Evolutionary conservation across 2,888 invertebrate species (phyloP), one percentile per base, ranked within the genome.

Genomic region (Syritta pipiens): DNA sequence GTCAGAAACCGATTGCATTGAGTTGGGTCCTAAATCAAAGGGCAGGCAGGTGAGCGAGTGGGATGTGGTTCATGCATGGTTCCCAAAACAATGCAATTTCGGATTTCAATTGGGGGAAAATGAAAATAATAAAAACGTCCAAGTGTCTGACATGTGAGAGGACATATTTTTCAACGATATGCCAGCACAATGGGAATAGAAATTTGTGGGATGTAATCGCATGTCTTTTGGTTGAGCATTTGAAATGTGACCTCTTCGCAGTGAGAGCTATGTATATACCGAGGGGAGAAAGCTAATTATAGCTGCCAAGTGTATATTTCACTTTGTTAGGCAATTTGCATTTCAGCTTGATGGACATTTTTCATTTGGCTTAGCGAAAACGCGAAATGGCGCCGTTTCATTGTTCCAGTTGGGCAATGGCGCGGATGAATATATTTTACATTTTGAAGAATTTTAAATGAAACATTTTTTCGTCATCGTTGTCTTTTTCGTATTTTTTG

Each of bases 321-420:
- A 48, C 30, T 48, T 30, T 48, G 48, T 48, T 19, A 48, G n/a
- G 48, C 48, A 48, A 48, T 48, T 48, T 48, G 19, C 28, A 48
- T 48, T 19, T 30, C 17, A n/a, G 48, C 48, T 17, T 48, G 48
- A 48, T 48, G 30, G 48, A 48, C 48, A 48, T 48, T 48, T 48
- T 48, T 48, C 48, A 48, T 48, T 48, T 48, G 17, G 14, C 48
- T 48, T n/a, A n/a, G 19, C 17, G 28, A n/a, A 17, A 28, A 48
- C 19, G 14, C 14, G 42, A n/a, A 40, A 26, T 2, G 14, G 9
- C 26, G 14, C 5, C 46, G 14, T 28, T 17, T 40, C 30, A 19
- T 9, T n/a, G 48, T 48, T 48, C 30, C 48, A 48, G 28, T 17
- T 48, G 48, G 30, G 19, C 30, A 9, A 9, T 48, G 28, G 4